Evolutionary conservation across 2,888 invertebrate genomes (phyloP), one percentile per base, ranked within the genome.

Genomic region (Drosophila limbata): DNA sequence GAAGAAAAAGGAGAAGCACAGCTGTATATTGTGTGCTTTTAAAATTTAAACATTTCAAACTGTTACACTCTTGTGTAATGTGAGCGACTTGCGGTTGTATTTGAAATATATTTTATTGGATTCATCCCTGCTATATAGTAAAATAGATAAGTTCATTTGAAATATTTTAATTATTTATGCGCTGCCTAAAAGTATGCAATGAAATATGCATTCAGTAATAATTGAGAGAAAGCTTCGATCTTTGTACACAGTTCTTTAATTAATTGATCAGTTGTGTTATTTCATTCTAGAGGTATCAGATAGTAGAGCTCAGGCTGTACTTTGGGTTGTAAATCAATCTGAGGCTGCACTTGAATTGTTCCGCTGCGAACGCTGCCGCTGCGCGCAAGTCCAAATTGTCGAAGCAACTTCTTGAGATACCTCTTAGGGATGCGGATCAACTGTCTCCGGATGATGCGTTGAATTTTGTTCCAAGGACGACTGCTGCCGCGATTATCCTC

Each of bases 401-500:
- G 60, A 0, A 87, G 72, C 1, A 88, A 56, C 50, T 77, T 84
- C 45, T 78, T 83, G 0, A 88, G 72, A 53, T 88, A 88, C 1
- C 84, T 70, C 19, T 74, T 81, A 31, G 88, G 87, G n/a, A 84
- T 63, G 35, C 81, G 78, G 10, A 86, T 65, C 60, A 88, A 25
- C 39, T 88, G 90, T 1, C 90, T 78, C 0, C 73, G 69, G 1
- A 88, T 72, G 28, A 89, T 79, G 15, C 88, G 81, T 47, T 86
- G 83, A 17, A 89, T 65, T 47, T 66, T 75, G 28, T 76, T 81
- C 90, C 90, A 88, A 11, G 86, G 88, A 0, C 87, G 77, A 35
- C 76, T 77, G 55, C 66, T 75, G 15, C 84, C 87, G 0, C 89
- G 73, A 60, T 75, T 40, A 17, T 82, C 81, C 9, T 81, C 76